Conservation (phyloP, 1,140 invertebrate species). For the Tetramorium parvispinum region DNA sequence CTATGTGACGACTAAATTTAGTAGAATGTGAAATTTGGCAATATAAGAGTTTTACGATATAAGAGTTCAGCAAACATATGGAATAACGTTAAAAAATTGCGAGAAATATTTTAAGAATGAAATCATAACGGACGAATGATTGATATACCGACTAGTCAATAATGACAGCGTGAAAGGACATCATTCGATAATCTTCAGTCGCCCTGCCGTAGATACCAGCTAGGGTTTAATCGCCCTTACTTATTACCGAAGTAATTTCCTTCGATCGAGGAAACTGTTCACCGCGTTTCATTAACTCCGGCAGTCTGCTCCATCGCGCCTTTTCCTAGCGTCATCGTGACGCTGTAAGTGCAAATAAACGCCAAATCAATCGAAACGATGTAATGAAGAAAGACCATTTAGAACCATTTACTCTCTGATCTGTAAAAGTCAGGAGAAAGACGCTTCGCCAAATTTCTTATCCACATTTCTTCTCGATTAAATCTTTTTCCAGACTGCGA, state of each 20-base stretch:
- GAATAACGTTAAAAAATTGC: not conserved
- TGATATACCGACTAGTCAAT: not conserved
- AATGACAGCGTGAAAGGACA: conserved; percentile 12
- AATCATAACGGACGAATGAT: not conserved
- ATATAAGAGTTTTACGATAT: not conserved
- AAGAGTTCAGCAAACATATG: not conserved
- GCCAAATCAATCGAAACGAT: conserved; percentile 13
- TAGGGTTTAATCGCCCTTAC: conserved; percentile 53
- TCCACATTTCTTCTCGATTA: not conserved
- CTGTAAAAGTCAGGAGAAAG: not conserved
- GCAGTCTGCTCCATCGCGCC: conserved; percentile 33
- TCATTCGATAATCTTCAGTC: conserved; percentile 40
- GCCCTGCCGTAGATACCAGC: not conserved
- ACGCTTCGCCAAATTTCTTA: not conserved
- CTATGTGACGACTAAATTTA: not conserved
- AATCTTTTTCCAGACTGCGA: not conserved
- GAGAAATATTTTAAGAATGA: not conserved
- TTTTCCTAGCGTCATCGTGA: conserved; percentile 15
- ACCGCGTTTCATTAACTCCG: conserved; percentile 42
- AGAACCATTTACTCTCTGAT: not conserved
- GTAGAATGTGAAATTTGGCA: not conserved
- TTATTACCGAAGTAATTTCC: conserved; percentile 58
- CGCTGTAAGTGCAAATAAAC: conserved; percentile 38
- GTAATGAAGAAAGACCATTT: not conserved
- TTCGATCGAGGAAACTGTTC: conserved; percentile 50